phyloP scores from a whole-genome alignment of 2,888 invertebrate genomes.

The Copidosoma aretas region DNA sequence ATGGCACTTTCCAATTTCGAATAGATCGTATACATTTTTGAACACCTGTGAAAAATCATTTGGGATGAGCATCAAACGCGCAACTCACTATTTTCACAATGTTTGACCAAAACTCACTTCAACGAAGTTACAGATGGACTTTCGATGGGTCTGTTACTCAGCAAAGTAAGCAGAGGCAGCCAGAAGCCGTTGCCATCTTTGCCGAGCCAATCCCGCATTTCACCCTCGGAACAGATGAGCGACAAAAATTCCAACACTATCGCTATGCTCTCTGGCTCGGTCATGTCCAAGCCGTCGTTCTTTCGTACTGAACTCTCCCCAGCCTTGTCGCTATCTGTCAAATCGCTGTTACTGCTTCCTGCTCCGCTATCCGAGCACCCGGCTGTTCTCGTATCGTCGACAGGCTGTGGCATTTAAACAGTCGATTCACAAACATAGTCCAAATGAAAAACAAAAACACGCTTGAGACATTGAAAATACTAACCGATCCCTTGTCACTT shows the following conservation, averaged over 20 bases:
- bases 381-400: conserved; percentile 1
- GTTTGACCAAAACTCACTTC: conserved; percentile 46
- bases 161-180: conserved; percentile 78
- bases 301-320: conserved; percentile 42
- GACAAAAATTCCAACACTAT: conserved; percentile 82
- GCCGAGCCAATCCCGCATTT: conserved; percentile 89
- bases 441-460: not conserved
- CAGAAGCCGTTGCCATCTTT: conserved; percentile 83
- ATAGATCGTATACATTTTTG: conserved; percentile 55
- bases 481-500: conserved; percentile 19
- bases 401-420: conserved; percentile 5
- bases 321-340: conserved; percentile 65
- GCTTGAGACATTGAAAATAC: not conserved
- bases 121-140: conserved; percentile 55
- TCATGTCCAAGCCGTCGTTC: conserved; percentile 61
- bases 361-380: conserved; percentile 4
- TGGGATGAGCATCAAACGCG: not conserved
- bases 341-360: conserved; percentile 44
- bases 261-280: conserved; percentile 69
- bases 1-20: conserved; percentile 74
- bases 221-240: conserved; percentile 79
- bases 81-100: not conserved
- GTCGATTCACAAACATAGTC: conserved; percentile 4
- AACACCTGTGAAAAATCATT: conserved; percentile 44
- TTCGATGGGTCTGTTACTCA: conserved; percentile 71